These are phyloP conservation scores for Sphaeramia orbicularis DNA, from an alignment of 2,797 vertebrate species.

Conservation along the genomic window DNA sequence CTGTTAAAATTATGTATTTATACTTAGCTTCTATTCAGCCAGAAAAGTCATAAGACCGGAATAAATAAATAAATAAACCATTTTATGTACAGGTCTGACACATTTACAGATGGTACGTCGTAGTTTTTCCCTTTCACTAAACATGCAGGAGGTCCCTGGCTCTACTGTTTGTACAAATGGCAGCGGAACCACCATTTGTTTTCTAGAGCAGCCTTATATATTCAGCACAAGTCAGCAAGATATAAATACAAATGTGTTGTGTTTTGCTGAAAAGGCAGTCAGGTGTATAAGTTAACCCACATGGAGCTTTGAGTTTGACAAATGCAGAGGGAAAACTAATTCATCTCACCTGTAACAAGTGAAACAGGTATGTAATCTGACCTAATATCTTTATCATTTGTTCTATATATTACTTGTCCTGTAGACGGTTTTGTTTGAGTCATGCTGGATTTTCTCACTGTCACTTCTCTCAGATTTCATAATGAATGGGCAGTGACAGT, in stretches of 20 bases:
- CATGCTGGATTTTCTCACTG: not conserved
- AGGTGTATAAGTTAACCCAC: conserved; percentile 54
- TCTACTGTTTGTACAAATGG: conserved; percentile 23
- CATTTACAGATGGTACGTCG: conserved; percentile 32
- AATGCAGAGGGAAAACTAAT: conserved; percentile 46
- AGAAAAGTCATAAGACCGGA: conserved; percentile 17
- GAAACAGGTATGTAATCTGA: conserved; percentile 34
- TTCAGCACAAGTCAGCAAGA: conserved; percentile 65
- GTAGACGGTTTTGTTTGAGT: not conserved
- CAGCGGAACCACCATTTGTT: conserved; percentile 49
- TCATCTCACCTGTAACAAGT: conserved; percentile 37
- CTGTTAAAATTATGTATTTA: conserved; percentile 9
- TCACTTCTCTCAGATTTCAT: not conserved
- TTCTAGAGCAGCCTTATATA: conserved; percentile 45
- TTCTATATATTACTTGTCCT: conserved; percentile 5
- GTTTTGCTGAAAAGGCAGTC: conserved; percentile 68
- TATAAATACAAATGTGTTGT: conserved; percentile 55
- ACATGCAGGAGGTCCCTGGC: conserved; percentile 21
- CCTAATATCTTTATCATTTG: conserved; percentile 34
- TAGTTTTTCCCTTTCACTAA: conserved; percentile 1
- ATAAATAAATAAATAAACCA: conserved; percentile 11
- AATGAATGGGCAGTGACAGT: not conserved
- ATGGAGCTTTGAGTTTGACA: conserved; percentile 54
- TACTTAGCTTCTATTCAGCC: conserved; percentile 27
- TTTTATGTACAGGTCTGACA: conserved; percentile 50